Evolutionary conservation across 2,888 invertebrate genomes (phyloP), one percentile per base, ranked within the genome.

Genomic region (Philonicus albiceps): DNA sequence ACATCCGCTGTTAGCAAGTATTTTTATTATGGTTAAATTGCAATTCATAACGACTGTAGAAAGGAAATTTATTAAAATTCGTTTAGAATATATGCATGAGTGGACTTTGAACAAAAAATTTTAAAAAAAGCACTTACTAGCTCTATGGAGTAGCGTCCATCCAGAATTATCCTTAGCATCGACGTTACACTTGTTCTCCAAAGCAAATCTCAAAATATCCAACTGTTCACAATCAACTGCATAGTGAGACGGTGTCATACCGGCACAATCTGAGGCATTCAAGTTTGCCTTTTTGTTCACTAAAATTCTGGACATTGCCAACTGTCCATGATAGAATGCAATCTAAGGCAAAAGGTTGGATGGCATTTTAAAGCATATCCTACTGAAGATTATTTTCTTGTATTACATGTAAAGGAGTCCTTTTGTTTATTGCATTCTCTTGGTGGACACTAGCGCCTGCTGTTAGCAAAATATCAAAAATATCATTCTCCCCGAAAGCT

Each of bases 181-280:
- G 76, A 90, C 80, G 88, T 92, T 91, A 86, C 90, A 91, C 5
- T 90, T 90, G 87, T 91, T 91, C 86, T 92, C 91, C 31, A 92
- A 89, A 22, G 91, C 92, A 88, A 92, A 92, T 88, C 90, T 90
- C 43, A 92, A 88, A 89, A 91, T 90, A 86, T 91, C 91, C 86
- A 90, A 88, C 88, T 91, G 91, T 89, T 91, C 91, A 87, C 90
- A 91, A 89, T 92, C 92, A 16, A 92, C 90, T 37, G 92, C 92
- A 89, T 90, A 92, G 89, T 92, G 92, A 31, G 91, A 90, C 13
- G 91, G 91, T 53, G 91, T 91, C 91, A 92, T 90, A 34, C 90
- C 90, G 88, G 91, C 91, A 86, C 90, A 90, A 89, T 92, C 92
- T 84, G 72, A 89, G 16, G 90, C 91, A 89, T 91, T 91, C 89